A percentile compares a stretch with the other conserved stretches of the same genome.
Conservation (phyloP, 1,140 invertebrate genomes). For the Octopus sinensis region DNA sequence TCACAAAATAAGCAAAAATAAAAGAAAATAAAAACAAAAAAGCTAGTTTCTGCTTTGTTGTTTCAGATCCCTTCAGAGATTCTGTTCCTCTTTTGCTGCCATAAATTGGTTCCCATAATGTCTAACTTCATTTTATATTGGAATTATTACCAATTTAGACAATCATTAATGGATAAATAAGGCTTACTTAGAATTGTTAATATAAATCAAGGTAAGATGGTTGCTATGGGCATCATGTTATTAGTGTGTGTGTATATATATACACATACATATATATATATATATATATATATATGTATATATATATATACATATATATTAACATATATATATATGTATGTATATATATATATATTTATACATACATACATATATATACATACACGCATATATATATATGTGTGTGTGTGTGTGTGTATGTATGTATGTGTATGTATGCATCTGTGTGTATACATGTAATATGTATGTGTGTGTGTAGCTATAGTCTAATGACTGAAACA, state of each 20-base stretch:
- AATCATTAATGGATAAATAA: not conserved
- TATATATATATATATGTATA: not conserved
- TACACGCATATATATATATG: not conserved
- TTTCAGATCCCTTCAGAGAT: no score
- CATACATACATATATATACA: not conserved
- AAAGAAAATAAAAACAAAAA: no score
- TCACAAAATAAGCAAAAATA: no score
- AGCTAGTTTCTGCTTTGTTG: no score
- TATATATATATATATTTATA: not conserved
- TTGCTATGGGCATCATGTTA: not conserved
- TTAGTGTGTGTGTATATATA: not conserved
- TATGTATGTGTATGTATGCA: constrained; percentile 1
- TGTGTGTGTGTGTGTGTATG: not conserved
- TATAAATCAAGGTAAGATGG: not conserved
- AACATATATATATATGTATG: not conserved
- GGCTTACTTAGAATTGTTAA: not conserved
- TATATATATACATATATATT: not conserved
- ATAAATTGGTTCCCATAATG: not conserved
- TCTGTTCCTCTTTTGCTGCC: no score
- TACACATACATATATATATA: not conserved
- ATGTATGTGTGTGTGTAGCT: no score
- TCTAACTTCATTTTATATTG: not conserved
- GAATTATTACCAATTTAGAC: not conserved
- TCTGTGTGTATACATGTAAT: not conserved
- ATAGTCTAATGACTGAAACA: no score